Conservation (phyloP, 2,113 vertebrate genomes). For the Plestiodon gilberti region DNA sequence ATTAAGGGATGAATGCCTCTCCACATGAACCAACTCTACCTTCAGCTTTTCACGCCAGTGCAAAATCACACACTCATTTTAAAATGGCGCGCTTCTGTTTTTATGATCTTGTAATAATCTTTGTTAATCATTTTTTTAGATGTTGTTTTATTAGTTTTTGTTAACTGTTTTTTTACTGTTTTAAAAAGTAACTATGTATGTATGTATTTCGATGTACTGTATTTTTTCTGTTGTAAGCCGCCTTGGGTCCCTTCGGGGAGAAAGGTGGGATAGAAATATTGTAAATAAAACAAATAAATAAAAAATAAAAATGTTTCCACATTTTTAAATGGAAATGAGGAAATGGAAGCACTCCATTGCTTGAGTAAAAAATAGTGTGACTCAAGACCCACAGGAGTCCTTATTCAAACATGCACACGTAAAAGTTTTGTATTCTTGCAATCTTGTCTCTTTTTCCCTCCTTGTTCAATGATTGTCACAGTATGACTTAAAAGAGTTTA, state of each 20-base stretch:
- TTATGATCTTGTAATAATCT: too few relatives aligned
- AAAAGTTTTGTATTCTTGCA: slow-evolving; percentile 21
- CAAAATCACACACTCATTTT: background rate
- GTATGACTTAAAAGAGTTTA: slow-evolving; percentile 51
- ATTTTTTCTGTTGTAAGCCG: too few relatives aligned
- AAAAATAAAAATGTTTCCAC: background rate
- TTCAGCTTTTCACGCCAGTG: background rate
- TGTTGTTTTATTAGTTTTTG: too few relatives aligned
- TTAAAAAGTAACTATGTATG: too few relatives aligned
- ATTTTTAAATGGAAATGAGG: background rate
- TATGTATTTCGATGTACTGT: too few relatives aligned
- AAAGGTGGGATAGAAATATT: too few relatives aligned
- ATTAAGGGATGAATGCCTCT: background rate
- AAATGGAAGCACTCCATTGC: background rate
- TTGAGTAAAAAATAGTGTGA: background rate
- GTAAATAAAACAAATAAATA: too few relatives aligned
- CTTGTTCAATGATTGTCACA: slow-evolving; percentile 50
- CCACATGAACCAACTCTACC: background rate
- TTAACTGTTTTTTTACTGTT: too few relatives aligned
- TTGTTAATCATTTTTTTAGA: too few relatives aligned
- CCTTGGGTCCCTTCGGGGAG: too few relatives aligned
- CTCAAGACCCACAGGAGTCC: background rate
- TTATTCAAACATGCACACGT: background rate
- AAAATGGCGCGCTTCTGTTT: too few relatives aligned
- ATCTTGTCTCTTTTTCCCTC: background rate